Percentiles rank a stretch among this genome's conserved stretches.
Evolutionary conservation across 2,113 vertebrate species (phyloP).

Genomic region (Alexandromys fortis): DNA sequence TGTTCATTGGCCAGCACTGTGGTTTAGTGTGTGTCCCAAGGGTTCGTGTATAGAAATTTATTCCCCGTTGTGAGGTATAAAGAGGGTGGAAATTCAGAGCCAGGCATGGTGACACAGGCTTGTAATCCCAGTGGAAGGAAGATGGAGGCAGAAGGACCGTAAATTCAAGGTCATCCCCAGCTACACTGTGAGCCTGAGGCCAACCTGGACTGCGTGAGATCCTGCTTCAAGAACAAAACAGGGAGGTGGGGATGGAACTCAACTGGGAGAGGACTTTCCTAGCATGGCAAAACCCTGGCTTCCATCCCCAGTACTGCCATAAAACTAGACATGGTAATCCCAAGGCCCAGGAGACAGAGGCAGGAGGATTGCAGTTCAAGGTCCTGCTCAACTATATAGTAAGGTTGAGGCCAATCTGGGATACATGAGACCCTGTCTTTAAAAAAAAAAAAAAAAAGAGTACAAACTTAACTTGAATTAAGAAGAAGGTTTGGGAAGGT

Average conservation of each 20-base stretch:
- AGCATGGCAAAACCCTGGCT: not conserved
- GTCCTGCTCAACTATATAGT: not conserved
- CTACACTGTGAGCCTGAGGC: not conserved
- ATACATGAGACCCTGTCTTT: not conserved
- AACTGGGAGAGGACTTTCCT: not conserved
- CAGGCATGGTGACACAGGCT: no score
- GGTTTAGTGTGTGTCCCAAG: not conserved
- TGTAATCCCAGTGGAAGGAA: not conserved
- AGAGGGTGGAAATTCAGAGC: not conserved
- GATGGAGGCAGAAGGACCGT: not conserved
- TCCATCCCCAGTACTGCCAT: not conserved
- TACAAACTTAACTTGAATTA: not conserved
- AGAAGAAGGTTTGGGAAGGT: not conserved
- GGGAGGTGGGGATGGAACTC: not conserved
- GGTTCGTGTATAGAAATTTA: not conserved
- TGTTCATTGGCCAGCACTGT: not conserved
- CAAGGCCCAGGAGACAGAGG: not conserved
- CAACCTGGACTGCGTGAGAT: not conserved
- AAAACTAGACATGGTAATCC: not conserved
- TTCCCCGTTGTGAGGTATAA: not conserved
- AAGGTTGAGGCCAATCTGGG: not conserved
- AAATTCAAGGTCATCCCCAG: not conserved
- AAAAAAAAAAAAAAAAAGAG: not conserved
- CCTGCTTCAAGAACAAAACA: not conserved
- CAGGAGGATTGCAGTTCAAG: not conserved